A percentile compares a stretch with the other conserved stretches of the same genome.
phyloP scores from a whole-genome alignment of 2,888 invertebrate genomes.

The Saturnia pavonia region DNA sequence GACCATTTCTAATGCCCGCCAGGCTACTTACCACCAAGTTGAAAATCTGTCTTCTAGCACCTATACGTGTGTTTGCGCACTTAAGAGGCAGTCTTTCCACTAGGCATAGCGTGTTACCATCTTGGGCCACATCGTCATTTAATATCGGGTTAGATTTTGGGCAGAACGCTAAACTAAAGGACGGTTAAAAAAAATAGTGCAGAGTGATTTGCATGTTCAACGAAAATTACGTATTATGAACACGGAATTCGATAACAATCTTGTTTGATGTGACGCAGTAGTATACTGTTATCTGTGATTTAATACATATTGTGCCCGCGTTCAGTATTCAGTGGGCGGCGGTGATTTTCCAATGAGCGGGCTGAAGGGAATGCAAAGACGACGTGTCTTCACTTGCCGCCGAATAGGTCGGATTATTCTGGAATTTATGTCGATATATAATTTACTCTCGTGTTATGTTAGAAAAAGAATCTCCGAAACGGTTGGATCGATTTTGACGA shows the following conservation, averaged over 20 bases:
- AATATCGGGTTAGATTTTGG: no score
- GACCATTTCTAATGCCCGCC: no score
- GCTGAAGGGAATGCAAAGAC: conserved; percentile 68
- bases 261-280: conserved; percentile 26
- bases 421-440: conserved; percentile 20
- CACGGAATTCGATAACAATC: conserved; percentile 21
- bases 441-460: background rate
- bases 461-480: conserved; percentile 1
- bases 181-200: background rate
- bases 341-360: conserved; percentile 79
- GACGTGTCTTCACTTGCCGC: conserved; percentile 61
- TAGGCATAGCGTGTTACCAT: no score
- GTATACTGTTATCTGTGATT: conserved; percentile 36
- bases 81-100: no score
- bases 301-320: conserved; percentile 42
- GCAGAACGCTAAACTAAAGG: no score
- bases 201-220: background rate
- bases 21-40: no score
- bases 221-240: conserved; percentile 18
- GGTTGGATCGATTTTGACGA: no score
- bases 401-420: conserved; percentile 51
- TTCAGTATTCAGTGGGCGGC: conserved; percentile 70
- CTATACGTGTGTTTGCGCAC: no score
- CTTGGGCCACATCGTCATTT: no score
- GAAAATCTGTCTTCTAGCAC: no score